Conservation (phyloP, 1,140 invertebrate species). For the Ooceraea biroi region DNA sequence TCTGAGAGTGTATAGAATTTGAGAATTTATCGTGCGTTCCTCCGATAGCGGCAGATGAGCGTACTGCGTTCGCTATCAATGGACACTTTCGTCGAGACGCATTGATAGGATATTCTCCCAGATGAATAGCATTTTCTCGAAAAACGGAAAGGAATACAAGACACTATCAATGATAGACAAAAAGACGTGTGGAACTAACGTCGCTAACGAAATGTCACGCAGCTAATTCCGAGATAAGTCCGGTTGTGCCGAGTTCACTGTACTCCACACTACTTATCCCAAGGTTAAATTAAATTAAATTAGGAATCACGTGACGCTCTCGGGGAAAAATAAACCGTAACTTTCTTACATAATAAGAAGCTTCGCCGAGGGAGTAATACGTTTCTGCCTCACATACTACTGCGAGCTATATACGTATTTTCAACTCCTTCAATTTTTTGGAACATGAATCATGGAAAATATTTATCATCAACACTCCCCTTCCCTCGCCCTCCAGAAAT, state of each 20-base stretch:
- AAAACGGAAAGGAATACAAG: too few relatives aligned
- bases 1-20: too few relatives aligned
- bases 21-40: too few relatives aligned
- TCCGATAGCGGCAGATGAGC: too few relatives aligned
- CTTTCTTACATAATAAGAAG: constrained; percentile 40
- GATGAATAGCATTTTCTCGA: neutral
- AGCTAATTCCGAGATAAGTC: neutral
- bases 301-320: neutral
- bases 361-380: neutral
- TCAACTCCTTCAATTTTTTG: constrained; percentile 19
- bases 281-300: constrained; percentile 11
- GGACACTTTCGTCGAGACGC: too few relatives aligned
- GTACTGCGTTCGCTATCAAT: too few relatives aligned
- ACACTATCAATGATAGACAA: neutral
- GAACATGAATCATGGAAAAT: too few relatives aligned
- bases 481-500: too few relatives aligned
- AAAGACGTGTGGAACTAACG: neutral
- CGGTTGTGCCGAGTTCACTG: constrained; percentile 9
- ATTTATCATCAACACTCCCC: too few relatives aligned
- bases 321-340: constrained; percentile 38
- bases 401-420: too few relatives aligned
- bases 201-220: neutral
- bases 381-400: constrained; percentile 4
- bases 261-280: constrained; percentile 9
- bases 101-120: too few relatives aligned